Conservation (phyloP, 2,888 invertebrate genomes). For the Phalera bucephala region DNA sequence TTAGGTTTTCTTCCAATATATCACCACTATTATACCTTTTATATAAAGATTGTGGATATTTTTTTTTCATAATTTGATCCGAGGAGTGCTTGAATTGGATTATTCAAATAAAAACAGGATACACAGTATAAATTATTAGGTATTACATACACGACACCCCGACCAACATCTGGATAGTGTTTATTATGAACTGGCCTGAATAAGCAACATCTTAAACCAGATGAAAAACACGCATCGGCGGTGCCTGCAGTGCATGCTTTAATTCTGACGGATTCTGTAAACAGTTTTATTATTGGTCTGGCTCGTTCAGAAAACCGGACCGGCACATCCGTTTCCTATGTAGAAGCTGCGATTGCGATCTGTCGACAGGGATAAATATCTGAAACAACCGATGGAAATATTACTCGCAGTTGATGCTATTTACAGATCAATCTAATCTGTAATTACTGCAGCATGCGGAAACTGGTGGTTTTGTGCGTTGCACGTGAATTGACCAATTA, state of each 20-base stretch:
- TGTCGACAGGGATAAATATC: slow-evolving; percentile 10
- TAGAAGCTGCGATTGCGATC: slow-evolving; percentile 31
- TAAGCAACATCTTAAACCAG: slow-evolving; percentile 37
- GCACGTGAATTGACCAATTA: not conserved
- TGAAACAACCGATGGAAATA: slow-evolving; percentile 8
- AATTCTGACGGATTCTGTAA: slow-evolving; percentile 57
- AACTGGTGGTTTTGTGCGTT: not conserved
- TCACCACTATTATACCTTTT: not conserved
- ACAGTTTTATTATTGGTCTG: slow-evolving; percentile 54
- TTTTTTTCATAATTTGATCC: not conserved
- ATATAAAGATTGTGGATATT: not conserved
- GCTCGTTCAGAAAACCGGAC: slow-evolving; percentile 38
- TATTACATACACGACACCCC: slow-evolving; percentile 14
- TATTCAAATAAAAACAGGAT: slow-evolving; percentile 5
- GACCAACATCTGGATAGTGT: slow-evolving; percentile 39
- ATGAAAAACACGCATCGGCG: slow-evolving; percentile 28
- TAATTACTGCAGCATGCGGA: not conserved
- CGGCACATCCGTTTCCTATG: slow-evolving; percentile 48
- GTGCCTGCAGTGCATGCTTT: slow-evolving; percentile 51
- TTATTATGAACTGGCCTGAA: slow-evolving; percentile 46
- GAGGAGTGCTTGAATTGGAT: not conserved
- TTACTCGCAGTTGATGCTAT: not conserved
- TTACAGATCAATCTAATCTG: slow-evolving; percentile 2
- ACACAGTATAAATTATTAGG: slow-evolving; percentile 15
- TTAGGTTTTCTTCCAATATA: not conserved